These are phyloP conservation scores for Enteromius argenteus DNA, from an alignment of 2,797 vertebrate species.

Conservation along the genomic window DNA sequence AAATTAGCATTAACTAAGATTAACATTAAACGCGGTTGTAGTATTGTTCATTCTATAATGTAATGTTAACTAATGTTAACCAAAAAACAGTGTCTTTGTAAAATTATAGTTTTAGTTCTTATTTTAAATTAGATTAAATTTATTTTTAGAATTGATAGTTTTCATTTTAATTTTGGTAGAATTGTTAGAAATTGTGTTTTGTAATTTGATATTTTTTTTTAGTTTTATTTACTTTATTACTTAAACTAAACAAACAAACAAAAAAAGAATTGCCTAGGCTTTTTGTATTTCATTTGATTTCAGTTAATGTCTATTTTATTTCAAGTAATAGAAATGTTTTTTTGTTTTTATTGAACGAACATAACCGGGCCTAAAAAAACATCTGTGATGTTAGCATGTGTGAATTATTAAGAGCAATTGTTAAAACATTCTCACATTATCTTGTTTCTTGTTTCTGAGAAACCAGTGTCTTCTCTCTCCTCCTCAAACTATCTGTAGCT, in stretches of 20 bases:
- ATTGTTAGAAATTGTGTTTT: not conserved
- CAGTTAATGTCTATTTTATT: not conserved
- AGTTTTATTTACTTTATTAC: not conserved
- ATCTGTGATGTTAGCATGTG: not conserved
- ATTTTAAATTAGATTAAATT: not conserved
- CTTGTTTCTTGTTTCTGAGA: constrained; percentile 4
- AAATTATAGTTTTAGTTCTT: not conserved
- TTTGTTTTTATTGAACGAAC: not conserved
- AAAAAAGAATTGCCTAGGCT: not conserved
- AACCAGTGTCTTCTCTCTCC: not conserved
- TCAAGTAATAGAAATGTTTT: not conserved
- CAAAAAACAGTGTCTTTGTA: too few relatives aligned
- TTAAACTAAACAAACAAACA: not conserved
- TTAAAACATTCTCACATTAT: not conserved
- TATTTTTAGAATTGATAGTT: too few relatives aligned
- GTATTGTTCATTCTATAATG: too few relatives aligned
- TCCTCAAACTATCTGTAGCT: not conserved
- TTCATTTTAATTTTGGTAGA: not conserved
- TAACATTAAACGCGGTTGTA: too few relatives aligned
- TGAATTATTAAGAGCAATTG: not conserved
- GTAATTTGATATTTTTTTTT: not conserved
- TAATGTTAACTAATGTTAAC: too few relatives aligned
- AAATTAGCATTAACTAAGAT: too few relatives aligned
- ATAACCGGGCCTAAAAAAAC: not conserved
- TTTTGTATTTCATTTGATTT: not conserved